phyloP scores from a whole-genome alignment of 2,888 invertebrate genomes.

The Drosophila subquinaria region DNA sequence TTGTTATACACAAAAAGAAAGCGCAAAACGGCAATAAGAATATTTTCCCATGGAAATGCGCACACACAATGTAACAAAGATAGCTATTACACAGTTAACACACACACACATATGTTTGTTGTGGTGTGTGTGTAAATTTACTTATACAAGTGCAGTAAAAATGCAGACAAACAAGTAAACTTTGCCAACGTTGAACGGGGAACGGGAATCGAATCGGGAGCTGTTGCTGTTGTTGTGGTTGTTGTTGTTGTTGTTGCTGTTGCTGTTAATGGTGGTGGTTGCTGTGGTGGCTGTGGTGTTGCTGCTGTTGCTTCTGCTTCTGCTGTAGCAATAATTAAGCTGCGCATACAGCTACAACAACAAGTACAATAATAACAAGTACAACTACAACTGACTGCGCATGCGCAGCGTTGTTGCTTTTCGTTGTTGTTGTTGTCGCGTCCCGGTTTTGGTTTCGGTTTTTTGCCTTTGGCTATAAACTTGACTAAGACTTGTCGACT shows the following conservation, averaged over 20 bases:
- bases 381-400: conserved; percentile 59
- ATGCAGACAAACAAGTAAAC: conserved; percentile 83
- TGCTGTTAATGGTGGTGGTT: not conserved
- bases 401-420: conserved; percentile 62
- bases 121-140: conserved; percentile 1
- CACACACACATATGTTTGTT: conserved; percentile 18
- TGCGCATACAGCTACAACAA: conserved; percentile 44
- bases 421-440: conserved; percentile 23
- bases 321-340: conserved; percentile 73
- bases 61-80: conserved; percentile 35
- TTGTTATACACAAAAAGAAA: conserved; percentile 73
- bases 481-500: conserved; percentile 6
- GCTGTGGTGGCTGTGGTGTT: conserved; percentile 8
- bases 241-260: not conserved
- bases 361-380: conserved; percentile 37
- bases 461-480: conserved; percentile 20
- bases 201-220: conserved; percentile 45
- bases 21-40: conserved; percentile 67
- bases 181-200: conserved; percentile 41
- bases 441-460: conserved; percentile 34
- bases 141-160: conserved; percentile 57
- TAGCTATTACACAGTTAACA: conserved; percentile 42
- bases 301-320: conserved; percentile 8
- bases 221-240: no score
- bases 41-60: conserved; percentile 74